phyloP scores from a whole-genome alignment of 1,140 invertebrate genomes.

The Cephus cinctus region DNA sequence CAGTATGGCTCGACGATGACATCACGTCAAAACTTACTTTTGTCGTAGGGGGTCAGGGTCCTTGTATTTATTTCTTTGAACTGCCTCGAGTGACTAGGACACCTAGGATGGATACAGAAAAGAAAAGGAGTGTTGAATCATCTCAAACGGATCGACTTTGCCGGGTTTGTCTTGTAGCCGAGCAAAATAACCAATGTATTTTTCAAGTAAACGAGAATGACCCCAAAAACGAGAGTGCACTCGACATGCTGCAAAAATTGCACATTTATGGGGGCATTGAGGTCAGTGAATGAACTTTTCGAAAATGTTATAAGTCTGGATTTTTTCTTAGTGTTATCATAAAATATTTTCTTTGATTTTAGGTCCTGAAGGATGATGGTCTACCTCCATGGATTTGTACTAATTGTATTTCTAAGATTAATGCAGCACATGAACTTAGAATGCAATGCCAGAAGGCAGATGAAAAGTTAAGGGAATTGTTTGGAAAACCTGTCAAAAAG shows the following conservation, averaged over 20 bases:
- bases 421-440: conserved; percentile 38
- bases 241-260: conserved; percentile 32
- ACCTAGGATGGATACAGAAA: too few relatives aligned
- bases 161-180: conserved; percentile 33
- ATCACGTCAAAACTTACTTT: too few relatives aligned
- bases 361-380: conserved; percentile 39
- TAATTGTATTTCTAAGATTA: conserved; percentile 35
- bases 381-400: conserved; percentile 37
- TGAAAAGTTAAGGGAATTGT: conserved; percentile 29
- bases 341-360: background rate
- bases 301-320: background rate
- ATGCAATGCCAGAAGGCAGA: conserved; percentile 43
- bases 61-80: too few relatives aligned
- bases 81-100: too few relatives aligned
- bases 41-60: too few relatives aligned
- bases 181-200: conserved; percentile 34
- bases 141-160: too few relatives aligned
- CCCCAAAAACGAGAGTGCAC: background rate
- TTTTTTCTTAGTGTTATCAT: conserved; percentile 1
- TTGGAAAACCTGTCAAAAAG: conserved; percentile 22
- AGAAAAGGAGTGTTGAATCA: too few relatives aligned
- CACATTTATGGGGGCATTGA: conserved; percentile 38
- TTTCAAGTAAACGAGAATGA: conserved; percentile 20
- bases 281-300: conserved; percentile 25
- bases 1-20: too few relatives aligned